Conservation (phyloP, 2,797 vertebrate genomes). For the Columba guinea region DNA sequence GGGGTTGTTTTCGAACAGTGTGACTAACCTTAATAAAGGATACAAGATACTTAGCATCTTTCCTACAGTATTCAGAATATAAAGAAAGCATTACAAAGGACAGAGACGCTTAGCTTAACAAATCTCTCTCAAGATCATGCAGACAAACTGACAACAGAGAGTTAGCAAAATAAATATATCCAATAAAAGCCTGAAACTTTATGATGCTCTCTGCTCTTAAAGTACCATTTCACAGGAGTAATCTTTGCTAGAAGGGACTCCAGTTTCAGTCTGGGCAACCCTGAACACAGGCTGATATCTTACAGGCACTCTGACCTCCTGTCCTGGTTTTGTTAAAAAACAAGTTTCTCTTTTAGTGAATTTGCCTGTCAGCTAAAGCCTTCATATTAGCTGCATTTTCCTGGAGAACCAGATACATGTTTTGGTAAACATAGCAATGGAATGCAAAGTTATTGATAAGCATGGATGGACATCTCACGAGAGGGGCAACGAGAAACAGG, state of each 20-base stretch:
- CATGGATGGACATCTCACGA: too few relatives aligned
- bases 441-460: too few relatives aligned
- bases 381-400: too few relatives aligned
- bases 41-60: not conserved
- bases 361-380: too few relatives aligned
- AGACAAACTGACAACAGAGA: not conserved
- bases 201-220: not conserved
- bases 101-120: not conserved
- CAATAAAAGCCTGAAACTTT: not conserved
- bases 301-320: not conserved
- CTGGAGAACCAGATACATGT: too few relatives aligned
- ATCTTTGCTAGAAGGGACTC: not conserved
- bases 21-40: not conserved
- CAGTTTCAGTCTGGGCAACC: not conserved
- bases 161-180: not conserved
- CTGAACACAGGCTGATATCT: not conserved
- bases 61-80: not conserved
- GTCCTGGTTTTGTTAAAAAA: too few relatives aligned
- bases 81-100: not conserved
- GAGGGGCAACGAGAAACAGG: too few relatives aligned
- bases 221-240: fast-evolving
- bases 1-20: not conserved
- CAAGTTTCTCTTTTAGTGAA: too few relatives aligned
- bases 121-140: not conserved
- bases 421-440: too few relatives aligned